These are phyloP conservation scores for Aphelenchoides besseyi DNA, from an alignment of 1,140 invertebrate genomes.

Conservation along the genomic window DNA sequence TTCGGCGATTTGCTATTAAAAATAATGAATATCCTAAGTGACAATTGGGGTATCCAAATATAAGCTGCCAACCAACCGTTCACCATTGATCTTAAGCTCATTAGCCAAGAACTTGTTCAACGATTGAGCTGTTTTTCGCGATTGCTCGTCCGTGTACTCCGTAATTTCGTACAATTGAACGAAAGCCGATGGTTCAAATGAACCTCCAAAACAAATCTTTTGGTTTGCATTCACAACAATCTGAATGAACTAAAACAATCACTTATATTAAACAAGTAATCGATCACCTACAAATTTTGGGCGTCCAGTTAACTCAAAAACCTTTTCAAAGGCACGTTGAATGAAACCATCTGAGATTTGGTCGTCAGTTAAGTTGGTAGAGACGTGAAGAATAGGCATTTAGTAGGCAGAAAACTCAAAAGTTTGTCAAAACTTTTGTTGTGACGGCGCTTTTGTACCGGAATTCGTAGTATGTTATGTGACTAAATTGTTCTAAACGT, in stretches of 20 bases:
- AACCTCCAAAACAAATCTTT: background rate
- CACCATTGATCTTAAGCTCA: background rate
- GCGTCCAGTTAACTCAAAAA: background rate
- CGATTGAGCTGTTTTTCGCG: background rate
- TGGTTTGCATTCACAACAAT: background rate
- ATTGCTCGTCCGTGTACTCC: background rate
- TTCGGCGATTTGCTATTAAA: background rate
- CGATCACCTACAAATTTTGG: background rate
- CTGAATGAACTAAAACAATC: background rate
- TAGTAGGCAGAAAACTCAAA: background rate
- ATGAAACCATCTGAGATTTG: background rate
- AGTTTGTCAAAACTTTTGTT: background rate
- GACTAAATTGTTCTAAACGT: no score
- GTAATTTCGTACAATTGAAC: background rate
- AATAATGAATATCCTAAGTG: background rate
- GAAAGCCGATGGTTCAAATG: background rate
- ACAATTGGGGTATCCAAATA: background rate
- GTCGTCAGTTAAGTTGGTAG: background rate
- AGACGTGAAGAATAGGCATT: background rate
- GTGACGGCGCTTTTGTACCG: no score
- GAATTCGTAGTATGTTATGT: no score
- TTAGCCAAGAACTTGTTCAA: background rate
- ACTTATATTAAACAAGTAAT: background rate
- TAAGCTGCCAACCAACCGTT: background rate
- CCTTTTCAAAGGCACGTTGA: background rate